Conservation (phyloP, 2,888 invertebrate species). For the Cantharis nigra region DNA sequence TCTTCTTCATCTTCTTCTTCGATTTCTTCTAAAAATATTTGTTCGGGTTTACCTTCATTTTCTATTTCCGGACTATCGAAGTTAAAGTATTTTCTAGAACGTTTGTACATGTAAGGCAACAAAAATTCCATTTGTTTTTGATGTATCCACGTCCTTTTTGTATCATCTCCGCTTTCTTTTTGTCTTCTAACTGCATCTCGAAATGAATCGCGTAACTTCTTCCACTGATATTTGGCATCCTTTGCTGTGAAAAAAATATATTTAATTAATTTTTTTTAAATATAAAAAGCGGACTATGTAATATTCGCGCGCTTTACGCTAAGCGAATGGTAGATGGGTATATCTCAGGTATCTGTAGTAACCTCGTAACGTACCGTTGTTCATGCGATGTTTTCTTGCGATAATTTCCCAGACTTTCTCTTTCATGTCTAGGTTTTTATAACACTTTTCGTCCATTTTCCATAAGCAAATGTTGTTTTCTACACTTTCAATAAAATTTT, state of each 20-base stretch:
- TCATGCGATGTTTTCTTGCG: not conserved
- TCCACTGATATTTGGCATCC: not conserved
- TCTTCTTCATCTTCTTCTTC: not conserved
- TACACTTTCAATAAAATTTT: not conserved
- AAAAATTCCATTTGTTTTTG: not conserved
- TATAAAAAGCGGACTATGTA: too few relatives aligned
- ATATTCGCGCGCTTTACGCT: not conserved
- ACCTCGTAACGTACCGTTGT: not conserved
- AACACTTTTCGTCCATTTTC: not conserved
- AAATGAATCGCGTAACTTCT: not conserved
- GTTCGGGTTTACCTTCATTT: not conserved
- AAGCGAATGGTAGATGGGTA: not conserved
- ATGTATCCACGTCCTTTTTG: not conserved
- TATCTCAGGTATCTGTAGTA: too few relatives aligned
- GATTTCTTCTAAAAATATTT: not conserved
- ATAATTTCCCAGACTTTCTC: not conserved
- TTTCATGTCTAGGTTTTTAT: not conserved
- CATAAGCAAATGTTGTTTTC: not conserved
- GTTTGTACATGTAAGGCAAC: not conserved
- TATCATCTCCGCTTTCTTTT: not conserved
- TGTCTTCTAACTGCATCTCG: not conserved
- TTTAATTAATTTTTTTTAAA: too few relatives aligned
- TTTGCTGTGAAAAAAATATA: not conserved
- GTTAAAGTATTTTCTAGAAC: not conserved
- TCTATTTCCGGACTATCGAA: not conserved